Base-by-base conservation (phyloP, 2,888 invertebrate species). In the Dynastes tityus region DNA sequence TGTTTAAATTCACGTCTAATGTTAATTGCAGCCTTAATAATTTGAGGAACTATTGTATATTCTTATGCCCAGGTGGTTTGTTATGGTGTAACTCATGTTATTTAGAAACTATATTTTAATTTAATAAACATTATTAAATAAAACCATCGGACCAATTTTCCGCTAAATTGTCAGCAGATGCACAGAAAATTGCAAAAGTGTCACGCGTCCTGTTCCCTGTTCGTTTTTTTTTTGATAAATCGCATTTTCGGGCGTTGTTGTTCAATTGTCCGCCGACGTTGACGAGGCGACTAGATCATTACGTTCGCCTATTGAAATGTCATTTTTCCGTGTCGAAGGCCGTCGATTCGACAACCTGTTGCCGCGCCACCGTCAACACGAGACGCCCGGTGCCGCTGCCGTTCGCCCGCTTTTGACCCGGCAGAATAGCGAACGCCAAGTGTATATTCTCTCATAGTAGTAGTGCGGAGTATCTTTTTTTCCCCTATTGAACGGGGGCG, bases 261-360 rank as follows among this genome's bases (percentile, higher is more conserved):
- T 68, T 68, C 68, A 68, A 68, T 68, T 68, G 49, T 67, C 45
- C 67, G 49, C 27, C 67, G 51, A 51, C 13, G 51, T 51, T 29
- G 29, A 51, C 68, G 68, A 49, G 11, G 8, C 55, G 67, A 68
- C 53, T 51, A 70, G 73, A 73, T 73, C 73, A 73, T 73, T 73
- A 73, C 73, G 58, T 58, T 22, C 73, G 58, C 77, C 77, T 77
- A 77, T 77, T 71, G 77, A 77, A 77, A 77, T 77, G 77, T 53
- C 45, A 77, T 77, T 77, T 71, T 77, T 77, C 61, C 64, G 49
- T 53, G 67, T 77, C 76, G 68, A 77, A 68, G 51, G 51, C 55
- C 40, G 58, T 40, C 73, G 73, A 73, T 77, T 70, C 64, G 58
- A 63, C 77, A 77, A 77, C 77, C 77, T 77, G 77, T 77, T 77